A percentile compares a stretch with the other conserved stretches of the same genome.
phyloP scores from a whole-genome alignment of 2,113 vertebrate species.

The Kryptolebias marmoratus region DNA sequence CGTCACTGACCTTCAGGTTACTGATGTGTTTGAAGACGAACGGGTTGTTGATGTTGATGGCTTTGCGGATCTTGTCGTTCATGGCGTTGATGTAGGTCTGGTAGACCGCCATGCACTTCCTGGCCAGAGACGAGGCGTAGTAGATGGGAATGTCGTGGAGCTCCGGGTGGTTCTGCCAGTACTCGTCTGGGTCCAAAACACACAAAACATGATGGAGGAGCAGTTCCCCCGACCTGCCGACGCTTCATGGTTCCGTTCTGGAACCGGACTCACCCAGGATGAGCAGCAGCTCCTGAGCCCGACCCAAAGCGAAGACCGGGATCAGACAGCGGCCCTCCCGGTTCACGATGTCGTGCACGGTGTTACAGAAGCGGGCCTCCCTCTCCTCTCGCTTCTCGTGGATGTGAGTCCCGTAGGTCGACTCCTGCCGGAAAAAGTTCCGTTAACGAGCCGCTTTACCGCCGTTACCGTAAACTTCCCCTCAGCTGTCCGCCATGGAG shows the following conservation, averaged over 20 bases:
- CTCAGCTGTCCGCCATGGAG: too few species aligned
- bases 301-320: slow-evolving; percentile 93
- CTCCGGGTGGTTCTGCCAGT: slow-evolving; percentile 99
- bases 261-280: slow-evolving; percentile 84
- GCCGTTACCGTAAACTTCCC: too few species aligned
- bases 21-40: slow-evolving; percentile 99
- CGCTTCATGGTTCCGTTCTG: not conserved
- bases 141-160: slow-evolving; percentile 98
- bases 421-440: slow-evolving; percentile 82
- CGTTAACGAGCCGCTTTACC: too few species aligned
- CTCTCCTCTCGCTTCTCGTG: slow-evolving; percentile 97
- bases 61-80: slow-evolving; percentile 99
- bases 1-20: slow-evolving; percentile 89
- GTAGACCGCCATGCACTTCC: slow-evolving; percentile 99
- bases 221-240: not conserved
- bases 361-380: slow-evolving; percentile 96
- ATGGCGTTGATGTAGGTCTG: slow-evolving; percentile 98
- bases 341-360: slow-evolving; percentile 96
- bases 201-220: not conserved
- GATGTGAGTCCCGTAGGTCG: slow-evolving; percentile 96
- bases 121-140: slow-evolving; percentile 96
- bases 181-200: slow-evolving; percentile 86
- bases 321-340: slow-evolving; percentile 95
- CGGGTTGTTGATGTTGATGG: slow-evolving; percentile 98
- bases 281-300: slow-evolving; percentile 94